Base-by-base conservation (phyloP, 2,888 invertebrate species). In the Drosophila bunnanda region DNA sequence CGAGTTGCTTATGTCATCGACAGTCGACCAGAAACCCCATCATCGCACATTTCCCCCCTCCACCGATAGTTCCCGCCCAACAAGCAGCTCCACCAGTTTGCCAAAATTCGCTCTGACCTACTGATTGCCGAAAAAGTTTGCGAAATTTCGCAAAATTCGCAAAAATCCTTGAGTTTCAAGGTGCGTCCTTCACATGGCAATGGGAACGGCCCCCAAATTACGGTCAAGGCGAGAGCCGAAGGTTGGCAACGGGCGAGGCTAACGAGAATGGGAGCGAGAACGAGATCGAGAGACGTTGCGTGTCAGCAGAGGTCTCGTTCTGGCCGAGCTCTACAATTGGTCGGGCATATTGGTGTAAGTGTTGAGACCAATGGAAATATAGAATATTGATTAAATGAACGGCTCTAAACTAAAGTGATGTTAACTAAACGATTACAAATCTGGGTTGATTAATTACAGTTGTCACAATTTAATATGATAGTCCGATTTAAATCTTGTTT, bases 81-180 rank as follows among this genome's bases (percentile, higher is more conserved):
- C 41, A 53, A 65, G 12, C 70, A 52, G 50, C 72, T 30, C 68
- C 72, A 22, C 57, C 50, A 56, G 53, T 55, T 73, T 59, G 73
- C 66, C 39, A 72, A 73, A 64, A 65, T 72, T 80, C 28, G 75
- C 78, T 76, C 65, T 80, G 83, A 79, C 82, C 82, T 73, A 74
- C 61, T 81, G 74, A 58, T 54, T 60, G 67, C 48, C 71, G 74
- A 78, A 78, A 82, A 77, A 60, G 76, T 85, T 86, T 80, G 87
- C 83, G 59, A 84, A 85, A 75, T 79, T 82, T 84, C 77, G 86
- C 82, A 65, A 82, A 79, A 75, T 75, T 79, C 75, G 34, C 58
- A 78, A 82, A 90, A 90, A 88, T 90, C 90, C 91, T 90, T 91
- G 90, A 87, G 79, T 87, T 78, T 88, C 87, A 89, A 89, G 86